A percentile compares a stretch with the other conserved stretches of the same genome.
phyloP scores from a whole-genome alignment of 1,140 invertebrate species.

The Acromyrmex charruanus region DNA sequence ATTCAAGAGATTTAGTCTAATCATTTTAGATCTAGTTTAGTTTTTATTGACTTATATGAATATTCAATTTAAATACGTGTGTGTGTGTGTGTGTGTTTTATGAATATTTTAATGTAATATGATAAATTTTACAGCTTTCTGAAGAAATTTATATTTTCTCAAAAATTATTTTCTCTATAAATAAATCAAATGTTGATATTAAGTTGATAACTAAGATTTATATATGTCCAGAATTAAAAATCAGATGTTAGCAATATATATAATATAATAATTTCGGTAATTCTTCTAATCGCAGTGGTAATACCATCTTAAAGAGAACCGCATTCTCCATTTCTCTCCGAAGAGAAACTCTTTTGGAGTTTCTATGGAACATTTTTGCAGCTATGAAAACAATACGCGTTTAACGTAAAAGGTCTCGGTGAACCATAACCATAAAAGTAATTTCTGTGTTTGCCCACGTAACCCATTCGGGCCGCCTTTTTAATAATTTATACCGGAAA shows the following conservation, averaged over 20 bases:
- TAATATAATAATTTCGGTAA: background rate
- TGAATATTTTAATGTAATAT: background rate
- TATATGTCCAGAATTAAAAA: background rate
- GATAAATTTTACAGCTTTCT: background rate
- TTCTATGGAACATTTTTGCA: background rate
- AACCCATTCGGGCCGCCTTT: slow-evolving; percentile 18
- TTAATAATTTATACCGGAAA: slow-evolving; percentile 69
- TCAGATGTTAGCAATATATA: background rate
- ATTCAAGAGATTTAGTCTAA: no score
- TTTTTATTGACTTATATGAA: no score
- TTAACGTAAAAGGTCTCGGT: slow-evolving; percentile 40
- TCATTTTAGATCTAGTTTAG: no score
- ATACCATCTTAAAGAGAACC: background rate
- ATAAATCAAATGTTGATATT: background rate
- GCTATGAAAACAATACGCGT: slow-evolving; percentile 7
- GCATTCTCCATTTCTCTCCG: background rate
- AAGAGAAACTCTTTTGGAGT: background rate
- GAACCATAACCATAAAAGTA: slow-evolving; percentile 26
- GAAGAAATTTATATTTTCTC: background rate
- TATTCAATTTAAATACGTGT: no score
- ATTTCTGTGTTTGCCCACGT: slow-evolving; percentile 28
- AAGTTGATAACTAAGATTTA: background rate
- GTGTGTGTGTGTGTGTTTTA: no score
- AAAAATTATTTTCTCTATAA: background rate
- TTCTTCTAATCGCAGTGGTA: background rate